These are phyloP conservation scores for Drosophila serrata DNA, from an alignment of 1,140 invertebrate genomes.

Conservation along the genomic window DNA sequence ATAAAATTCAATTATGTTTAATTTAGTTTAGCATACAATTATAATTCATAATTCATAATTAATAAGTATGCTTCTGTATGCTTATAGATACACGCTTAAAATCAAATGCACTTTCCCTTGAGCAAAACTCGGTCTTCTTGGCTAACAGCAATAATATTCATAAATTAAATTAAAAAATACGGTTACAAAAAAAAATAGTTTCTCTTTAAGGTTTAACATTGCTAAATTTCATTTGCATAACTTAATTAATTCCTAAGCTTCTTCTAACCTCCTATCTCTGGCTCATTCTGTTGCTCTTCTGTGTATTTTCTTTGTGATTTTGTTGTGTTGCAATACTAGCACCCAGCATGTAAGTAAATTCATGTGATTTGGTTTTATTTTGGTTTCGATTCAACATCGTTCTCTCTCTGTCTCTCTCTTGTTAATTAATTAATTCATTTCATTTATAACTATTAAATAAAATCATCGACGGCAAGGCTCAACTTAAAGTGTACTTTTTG, in stretches of 20 bases:
- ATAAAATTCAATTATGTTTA: conserved; percentile 36
- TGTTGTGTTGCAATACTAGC: conserved; percentile 58
- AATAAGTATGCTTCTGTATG: conserved; percentile 16
- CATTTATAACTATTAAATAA: conserved; percentile 15
- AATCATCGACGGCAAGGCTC: conserved; percentile 8
- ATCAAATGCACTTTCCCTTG: conserved; percentile 68
- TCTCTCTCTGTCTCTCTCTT: background rate
- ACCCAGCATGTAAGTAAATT: conserved; percentile 76
- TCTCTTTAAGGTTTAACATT: conserved; percentile 15
- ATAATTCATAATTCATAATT: conserved; percentile 7
- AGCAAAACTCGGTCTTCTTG: conserved; percentile 55
- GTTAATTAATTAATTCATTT: background rate
- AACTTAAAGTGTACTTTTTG: conserved; percentile 11
- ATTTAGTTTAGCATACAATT: conserved; percentile 34
- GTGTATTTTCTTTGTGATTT: conserved; percentile 9
- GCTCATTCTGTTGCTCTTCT: background rate
- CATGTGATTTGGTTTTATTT: conserved; percentile 62
- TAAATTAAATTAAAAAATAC: conserved; percentile 27
- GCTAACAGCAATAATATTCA: conserved; percentile 15
- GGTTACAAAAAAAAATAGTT: conserved; percentile 24
- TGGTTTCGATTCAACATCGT: conserved; percentile 34
- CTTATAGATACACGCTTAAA: conserved; percentile 37
- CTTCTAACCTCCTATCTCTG: background rate
- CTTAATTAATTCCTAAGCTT: conserved; percentile 21
- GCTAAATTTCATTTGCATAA: conserved; percentile 36